Evolutionary conservation across 2,113 vertebrate species (phyloP), one percentile per base, ranked within the genome.

Genomic region (Crotalus horridus): DNA sequence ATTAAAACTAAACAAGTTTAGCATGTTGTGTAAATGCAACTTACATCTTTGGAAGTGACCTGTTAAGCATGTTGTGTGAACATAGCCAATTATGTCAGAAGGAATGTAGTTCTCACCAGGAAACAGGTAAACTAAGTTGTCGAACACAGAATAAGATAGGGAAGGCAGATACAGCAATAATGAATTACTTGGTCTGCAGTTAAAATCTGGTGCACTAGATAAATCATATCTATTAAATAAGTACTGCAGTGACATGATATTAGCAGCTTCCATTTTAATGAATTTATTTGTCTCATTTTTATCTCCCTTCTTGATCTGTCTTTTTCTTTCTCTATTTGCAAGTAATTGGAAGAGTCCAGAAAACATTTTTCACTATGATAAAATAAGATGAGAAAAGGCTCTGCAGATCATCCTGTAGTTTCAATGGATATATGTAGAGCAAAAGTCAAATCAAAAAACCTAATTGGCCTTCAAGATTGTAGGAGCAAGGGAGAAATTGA

Each of bases 191-290:
- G 9, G 15, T 90, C 59, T 90, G 58, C 29, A 21, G 61, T 53
- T 51, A 74, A 64, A 48, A 29, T 33, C 51, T 24, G 56, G 61
- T 64, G 46, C 23, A 51, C 59, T n/a, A 12, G 48, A 90, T 54
- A 90, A 90, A 74, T 90, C 89, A 69, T 90, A 61, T 74, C n/a
- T 90, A 64, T 90, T 90, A 90, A 90, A 90, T 90, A 74, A 21
- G 61, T 39, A 21, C n/a, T 39, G 69, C 69, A 21, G 33, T 81
- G 33, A 91, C 54, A 55, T 91, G 90, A 43, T 55, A 85, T 43
- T 39, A 85, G 51, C 90, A 26, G 64, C 51, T 81, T 81, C 64
- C 20, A 55, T 29, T 55, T 81, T 91, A 91, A 91, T 91, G 90
- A 91, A 85, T 85, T 85, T 74, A 85, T 91, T 59, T 91, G 51